Evolutionary conservation across 2,797 vertebrate species (phyloP).

Genomic region (Cynodonichthys magdalenae): DNA sequence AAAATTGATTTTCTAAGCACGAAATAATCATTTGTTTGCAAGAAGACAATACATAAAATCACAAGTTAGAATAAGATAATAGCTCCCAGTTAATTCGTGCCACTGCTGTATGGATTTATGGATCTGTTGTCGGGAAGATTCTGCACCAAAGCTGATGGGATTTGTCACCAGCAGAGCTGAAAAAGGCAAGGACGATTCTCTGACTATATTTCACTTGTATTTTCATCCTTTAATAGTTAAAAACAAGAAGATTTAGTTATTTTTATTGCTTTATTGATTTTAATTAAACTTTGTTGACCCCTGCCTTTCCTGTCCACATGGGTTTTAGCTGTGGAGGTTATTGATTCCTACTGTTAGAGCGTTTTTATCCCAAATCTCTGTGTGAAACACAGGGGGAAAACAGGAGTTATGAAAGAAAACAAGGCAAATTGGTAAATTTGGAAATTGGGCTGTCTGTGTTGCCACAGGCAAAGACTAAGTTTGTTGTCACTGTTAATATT

Average conservation of each 20-base stretch:
- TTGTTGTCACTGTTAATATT: background rate
- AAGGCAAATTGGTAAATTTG: conserved; percentile 11
- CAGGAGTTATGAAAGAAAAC: background rate
- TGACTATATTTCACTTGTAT: background rate
- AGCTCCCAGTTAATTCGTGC: background rate
- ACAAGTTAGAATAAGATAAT: background rate
- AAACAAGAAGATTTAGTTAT: conserved; percentile 10
- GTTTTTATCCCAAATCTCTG: background rate
- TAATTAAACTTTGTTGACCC: conserved; percentile 19
- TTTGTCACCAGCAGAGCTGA: conserved; percentile 2
- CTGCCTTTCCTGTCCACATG: conserved; percentile 4
- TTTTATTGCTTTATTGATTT: conserved; percentile 33
- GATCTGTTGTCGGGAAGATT: background rate
- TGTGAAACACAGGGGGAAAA: conserved; percentile 8
- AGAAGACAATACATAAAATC: background rate
- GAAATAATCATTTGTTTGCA: conserved; percentile 2
- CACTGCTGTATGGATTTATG: conserved; percentile 6
- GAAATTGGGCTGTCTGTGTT: conserved; percentile 18
- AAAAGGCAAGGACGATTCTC: background rate
- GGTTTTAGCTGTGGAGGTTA: background rate
- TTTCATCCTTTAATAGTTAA: conserved; percentile 1
- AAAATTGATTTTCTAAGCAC: background rate
- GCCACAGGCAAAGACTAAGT: conserved; percentile 4
- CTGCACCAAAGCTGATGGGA: background rate
- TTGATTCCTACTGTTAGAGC: conserved; percentile 1